A percentile compares a stretch with the other conserved stretches of the same genome.
Evolutionary conservation across 2,888 invertebrate species (phyloP).

Genomic region (Orgyia antiqua): DNA sequence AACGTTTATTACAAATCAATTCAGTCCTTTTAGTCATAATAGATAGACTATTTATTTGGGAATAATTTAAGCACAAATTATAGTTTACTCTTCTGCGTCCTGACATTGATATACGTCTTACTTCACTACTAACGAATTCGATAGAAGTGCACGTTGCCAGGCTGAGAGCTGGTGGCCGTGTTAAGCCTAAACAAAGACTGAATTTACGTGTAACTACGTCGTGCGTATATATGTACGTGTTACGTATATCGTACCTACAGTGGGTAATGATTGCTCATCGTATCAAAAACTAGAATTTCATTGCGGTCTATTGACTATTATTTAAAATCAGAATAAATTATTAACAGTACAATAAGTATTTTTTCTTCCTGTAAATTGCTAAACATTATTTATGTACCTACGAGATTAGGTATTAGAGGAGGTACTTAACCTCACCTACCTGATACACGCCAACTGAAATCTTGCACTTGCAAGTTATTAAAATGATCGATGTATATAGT

Average conservation of each 20-base stretch:
- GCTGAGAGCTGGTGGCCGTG: conserved; percentile 26
- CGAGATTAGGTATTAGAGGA: too few species aligned
- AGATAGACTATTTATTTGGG: conserved; percentile 27
- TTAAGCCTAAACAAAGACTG: conserved; percentile 72
- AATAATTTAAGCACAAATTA: conserved; percentile 46
- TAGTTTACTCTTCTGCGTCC: conserved; percentile 35
- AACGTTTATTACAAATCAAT: too few species aligned
- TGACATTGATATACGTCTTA: conserved; percentile 27
- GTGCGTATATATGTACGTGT: conserved; percentile 36
- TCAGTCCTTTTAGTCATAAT: conserved; percentile 36
- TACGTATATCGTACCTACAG: conserved; percentile 31
- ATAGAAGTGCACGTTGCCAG: conserved; percentile 30
- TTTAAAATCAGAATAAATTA: conserved; percentile 46
- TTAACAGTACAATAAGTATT: conserved; percentile 17
- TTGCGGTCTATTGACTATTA: conserved; percentile 72
- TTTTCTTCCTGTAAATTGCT: background rate
- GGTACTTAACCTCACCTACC: too few species aligned
- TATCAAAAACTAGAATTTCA: conserved; percentile 57
- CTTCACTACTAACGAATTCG: conserved; percentile 39
- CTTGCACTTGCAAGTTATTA: too few species aligned
- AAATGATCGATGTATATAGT: too few species aligned
- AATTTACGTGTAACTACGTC: conserved; percentile 61
- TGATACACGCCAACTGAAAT: too few species aligned
- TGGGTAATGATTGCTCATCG: conserved; percentile 63
- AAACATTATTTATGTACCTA: background rate